A percentile compares a stretch with the other conserved stretches of the same genome.
phyloP scores from a whole-genome alignment of 2,797 vertebrate genomes.

The Danio aesculapii region DNA sequence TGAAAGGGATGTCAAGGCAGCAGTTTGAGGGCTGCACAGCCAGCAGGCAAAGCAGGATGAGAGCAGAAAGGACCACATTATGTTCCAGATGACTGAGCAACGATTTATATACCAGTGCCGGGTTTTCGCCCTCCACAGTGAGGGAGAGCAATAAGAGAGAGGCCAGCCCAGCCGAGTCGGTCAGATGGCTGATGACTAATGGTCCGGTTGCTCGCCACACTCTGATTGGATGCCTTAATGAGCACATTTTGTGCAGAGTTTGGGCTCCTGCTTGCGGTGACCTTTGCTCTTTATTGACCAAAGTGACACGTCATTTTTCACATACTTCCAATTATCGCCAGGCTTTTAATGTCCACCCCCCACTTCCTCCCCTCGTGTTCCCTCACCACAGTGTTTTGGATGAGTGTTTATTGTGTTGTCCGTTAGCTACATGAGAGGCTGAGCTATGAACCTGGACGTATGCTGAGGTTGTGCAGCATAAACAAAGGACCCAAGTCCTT shows the following conservation, averaged over 20 bases:
- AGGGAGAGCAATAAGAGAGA: conserved; percentile 80
- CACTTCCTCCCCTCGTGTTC: conserved; percentile 41
- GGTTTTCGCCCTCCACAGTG: conserved; percentile 62
- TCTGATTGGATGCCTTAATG: conserved; percentile 95
- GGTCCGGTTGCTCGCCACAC: conserved; percentile 83
- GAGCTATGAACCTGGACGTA: conserved; percentile 36
- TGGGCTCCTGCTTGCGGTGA: conserved; percentile 88
- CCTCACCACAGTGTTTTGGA: conserved; percentile 36
- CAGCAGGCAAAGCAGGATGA: conserved; percentile 78
- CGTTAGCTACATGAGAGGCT: conserved; percentile 46
- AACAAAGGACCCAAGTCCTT: conserved; percentile 15
- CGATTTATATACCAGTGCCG: conserved; percentile 84
- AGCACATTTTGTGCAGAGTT: conserved; percentile 89
- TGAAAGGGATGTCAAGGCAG: conserved; percentile 83
- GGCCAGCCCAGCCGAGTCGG: conserved; percentile 74
- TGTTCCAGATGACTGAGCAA: conserved; percentile 87
- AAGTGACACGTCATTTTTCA: conserved; percentile 99
- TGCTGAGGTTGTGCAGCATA: conserved; percentile 14
- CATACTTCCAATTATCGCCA: conserved; percentile 93
- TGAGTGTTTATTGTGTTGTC: conserved; percentile 69
- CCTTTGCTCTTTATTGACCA: conserved; percentile 98
- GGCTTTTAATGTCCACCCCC: conserved; percentile 83
- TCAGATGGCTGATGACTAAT: conserved; percentile 90
- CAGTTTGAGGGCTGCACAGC: conserved; percentile 82
- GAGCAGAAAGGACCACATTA: conserved; percentile 81